phyloP scores from a whole-genome alignment of 2,797 vertebrate genomes.

The Simalia tracyae region DNA sequence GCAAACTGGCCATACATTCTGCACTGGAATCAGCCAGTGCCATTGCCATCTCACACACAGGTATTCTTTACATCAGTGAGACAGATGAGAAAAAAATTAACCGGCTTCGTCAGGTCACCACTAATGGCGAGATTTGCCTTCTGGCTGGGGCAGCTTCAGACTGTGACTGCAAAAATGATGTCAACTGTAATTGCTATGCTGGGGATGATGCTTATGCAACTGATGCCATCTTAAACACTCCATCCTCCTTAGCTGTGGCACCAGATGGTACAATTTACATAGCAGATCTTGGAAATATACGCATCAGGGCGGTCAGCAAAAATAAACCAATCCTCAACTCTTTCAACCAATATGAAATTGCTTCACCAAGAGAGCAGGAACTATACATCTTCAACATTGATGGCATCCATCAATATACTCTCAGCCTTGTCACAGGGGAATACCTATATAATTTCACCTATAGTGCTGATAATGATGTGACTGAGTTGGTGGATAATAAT shows the following conservation, averaged over 20 bases:
- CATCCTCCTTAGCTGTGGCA: constrained; percentile 92
- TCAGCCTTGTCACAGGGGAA: constrained; percentile 95
- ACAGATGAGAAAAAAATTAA: constrained; percentile 99
- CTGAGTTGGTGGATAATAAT: constrained; percentile 87
- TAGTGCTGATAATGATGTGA: constrained; percentile 84
- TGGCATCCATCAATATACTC: constrained; percentile 92
- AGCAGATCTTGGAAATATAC: constrained; percentile 97
- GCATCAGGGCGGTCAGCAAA: constrained; percentile 92
- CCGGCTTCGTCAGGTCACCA: constrained; percentile 95
- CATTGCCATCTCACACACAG: constrained; percentile 93
- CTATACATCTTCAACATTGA: constrained; percentile 93
- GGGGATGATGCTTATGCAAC: constrained; percentile 98
- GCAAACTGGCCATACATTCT: constrained; percentile 95
- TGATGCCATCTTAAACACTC: constrained; percentile 93
- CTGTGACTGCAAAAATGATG: constrained; percentile 99
- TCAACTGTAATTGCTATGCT: constrained; percentile 98
- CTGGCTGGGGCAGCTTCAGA: constrained; percentile 94
- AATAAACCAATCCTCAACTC: constrained; percentile 88
- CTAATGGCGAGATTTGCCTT: constrained; percentile 96
- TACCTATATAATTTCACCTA: constrained; percentile 97
- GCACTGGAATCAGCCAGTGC: constrained; percentile 95
- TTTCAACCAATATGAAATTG: constrained; percentile 91
- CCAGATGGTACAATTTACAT: constrained; percentile 95
- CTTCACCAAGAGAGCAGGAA: constrained; percentile 94
- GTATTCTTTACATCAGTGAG: constrained; percentile 96